Evolutionary conservation across 2,113 vertebrate genomes (phyloP).

Genomic region (Elanus axillaris): DNA sequence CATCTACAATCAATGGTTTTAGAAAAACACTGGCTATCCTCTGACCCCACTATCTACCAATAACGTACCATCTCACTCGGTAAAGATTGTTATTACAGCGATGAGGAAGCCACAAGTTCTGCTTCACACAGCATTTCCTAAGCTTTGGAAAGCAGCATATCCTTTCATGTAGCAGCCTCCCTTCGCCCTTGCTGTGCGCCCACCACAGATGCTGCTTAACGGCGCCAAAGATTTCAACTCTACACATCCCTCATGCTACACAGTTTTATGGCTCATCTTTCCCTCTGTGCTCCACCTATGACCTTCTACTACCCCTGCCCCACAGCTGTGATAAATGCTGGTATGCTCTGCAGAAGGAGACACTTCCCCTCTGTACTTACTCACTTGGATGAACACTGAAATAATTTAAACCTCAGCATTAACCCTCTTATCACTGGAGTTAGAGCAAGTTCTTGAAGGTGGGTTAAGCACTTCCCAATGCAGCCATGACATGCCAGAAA

Average conservation of each 20-base stretch:
- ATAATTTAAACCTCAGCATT: slow-evolving; percentile 14
- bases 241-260: neutral
- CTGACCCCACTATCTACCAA: neutral
- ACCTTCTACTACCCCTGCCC: neutral
- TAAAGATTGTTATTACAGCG: neutral
- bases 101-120: neutral
- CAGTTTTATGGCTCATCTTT: slow-evolving; percentile 4
- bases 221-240: neutral
- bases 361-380: neutral
- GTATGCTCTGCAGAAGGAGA: neutral
- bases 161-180: neutral
- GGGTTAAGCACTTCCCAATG: neutral
- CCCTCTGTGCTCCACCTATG: neutral
- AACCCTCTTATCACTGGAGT: neutral
- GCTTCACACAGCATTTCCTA: neutral
- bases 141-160: neutral
- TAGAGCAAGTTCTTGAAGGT: neutral
- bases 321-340: slow-evolving; percentile 9
- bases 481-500: neutral
- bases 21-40: neutral
- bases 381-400: slow-evolving; percentile 14
- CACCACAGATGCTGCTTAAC: neutral
- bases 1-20: neutral
- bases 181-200: neutral
- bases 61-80: neutral